These are phyloP conservation scores for Trissonchulus sp. DNA, from an alignment of 2,888 invertebrate genomes.

Conservation along the genomic window DNA sequence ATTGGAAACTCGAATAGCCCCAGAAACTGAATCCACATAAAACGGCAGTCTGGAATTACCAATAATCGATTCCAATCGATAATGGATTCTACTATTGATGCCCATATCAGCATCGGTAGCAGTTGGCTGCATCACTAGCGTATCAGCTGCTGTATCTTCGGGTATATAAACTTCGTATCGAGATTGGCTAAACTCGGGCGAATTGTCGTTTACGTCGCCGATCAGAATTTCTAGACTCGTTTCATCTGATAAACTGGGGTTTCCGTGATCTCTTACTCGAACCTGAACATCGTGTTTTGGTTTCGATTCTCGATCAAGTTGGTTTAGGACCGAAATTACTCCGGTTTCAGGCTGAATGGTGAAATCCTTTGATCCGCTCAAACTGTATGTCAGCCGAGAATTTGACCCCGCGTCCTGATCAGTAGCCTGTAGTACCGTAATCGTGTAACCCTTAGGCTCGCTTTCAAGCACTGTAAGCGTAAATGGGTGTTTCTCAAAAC, in stretches of 20 bases:
- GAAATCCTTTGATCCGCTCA: slow-evolving; percentile 60
- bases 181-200: slow-evolving; percentile 53
- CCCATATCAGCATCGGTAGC: slow-evolving; percentile 56
- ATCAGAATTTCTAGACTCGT: slow-evolving; percentile 92
- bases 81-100: slow-evolving; percentile 62
- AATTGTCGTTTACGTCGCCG: slow-evolving; percentile 64
- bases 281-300: slow-evolving; percentile 78
- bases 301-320: slow-evolving; percentile 74
- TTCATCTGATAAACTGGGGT: slow-evolving; percentile 80
- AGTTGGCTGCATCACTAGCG: slow-evolving; percentile 55
- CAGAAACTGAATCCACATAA: slow-evolving; percentile 81
- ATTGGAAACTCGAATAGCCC: slow-evolving; percentile 79
- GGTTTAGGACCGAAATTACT: slow-evolving; percentile 76
- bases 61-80: slow-evolving; percentile 61
- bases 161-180: slow-evolving; percentile 73
- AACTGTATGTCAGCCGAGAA: slow-evolving; percentile 62
- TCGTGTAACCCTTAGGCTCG: slow-evolving; percentile 69
- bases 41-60: slow-evolving; percentile 66
- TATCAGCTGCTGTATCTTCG: slow-evolving; percentile 75
- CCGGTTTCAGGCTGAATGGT: slow-evolving; percentile 86
- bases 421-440: slow-evolving; percentile 80
- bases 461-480: slow-evolving; percentile 67
- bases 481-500: slow-evolving; percentile 44
- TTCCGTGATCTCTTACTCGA: slow-evolving; percentile 84
- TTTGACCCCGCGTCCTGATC: slow-evolving; percentile 93